phyloP scores from a whole-genome alignment of 1,140 invertebrate genomes.

The Lamellibrachia luymesi region DNA sequence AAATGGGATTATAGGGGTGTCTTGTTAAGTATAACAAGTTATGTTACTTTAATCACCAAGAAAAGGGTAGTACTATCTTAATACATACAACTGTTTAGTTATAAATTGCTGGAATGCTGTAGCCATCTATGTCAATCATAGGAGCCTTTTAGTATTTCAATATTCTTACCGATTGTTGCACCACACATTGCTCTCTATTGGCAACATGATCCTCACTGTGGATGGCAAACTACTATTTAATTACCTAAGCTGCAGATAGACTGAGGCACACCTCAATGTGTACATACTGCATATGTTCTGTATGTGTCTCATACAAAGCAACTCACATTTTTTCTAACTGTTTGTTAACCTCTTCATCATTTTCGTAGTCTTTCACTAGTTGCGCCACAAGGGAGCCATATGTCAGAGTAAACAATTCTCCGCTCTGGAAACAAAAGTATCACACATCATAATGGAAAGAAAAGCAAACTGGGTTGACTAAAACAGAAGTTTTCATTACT shows the following conservation, averaged over 20 bases:
- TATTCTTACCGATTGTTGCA: not conserved
- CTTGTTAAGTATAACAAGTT: too few species aligned
- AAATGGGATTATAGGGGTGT: not conserved
- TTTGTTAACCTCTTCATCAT: constrained; percentile 80
- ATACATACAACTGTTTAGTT: not conserved
- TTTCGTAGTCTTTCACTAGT: constrained; percentile 95
- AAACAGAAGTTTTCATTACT: constrained; percentile 54
- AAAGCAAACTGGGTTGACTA: constrained; percentile 37
- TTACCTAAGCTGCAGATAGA: too few species aligned
- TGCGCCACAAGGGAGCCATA: constrained; percentile 97
- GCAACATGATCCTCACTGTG: too few species aligned
- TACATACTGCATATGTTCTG: not conserved
- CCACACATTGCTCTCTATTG: too few species aligned
- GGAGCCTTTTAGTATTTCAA: not conserved
- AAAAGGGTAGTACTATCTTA: not conserved
- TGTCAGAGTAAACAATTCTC: constrained; percentile 93
- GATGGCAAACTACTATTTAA: too few species aligned
- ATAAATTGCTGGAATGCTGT: not conserved
- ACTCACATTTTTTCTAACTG: constrained; percentile 61
- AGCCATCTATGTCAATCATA: not conserved
- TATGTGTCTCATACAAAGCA: constrained; percentile 7
- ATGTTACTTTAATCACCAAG: not conserved
- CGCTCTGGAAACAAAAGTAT: constrained; percentile 73
- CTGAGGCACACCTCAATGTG: too few species aligned
- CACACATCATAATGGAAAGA: constrained; percentile 6